These are phyloP conservation scores for Brachymystax lenok DNA, from an alignment of 2,797 vertebrate genomes.

Conservation along the genomic window DNA sequence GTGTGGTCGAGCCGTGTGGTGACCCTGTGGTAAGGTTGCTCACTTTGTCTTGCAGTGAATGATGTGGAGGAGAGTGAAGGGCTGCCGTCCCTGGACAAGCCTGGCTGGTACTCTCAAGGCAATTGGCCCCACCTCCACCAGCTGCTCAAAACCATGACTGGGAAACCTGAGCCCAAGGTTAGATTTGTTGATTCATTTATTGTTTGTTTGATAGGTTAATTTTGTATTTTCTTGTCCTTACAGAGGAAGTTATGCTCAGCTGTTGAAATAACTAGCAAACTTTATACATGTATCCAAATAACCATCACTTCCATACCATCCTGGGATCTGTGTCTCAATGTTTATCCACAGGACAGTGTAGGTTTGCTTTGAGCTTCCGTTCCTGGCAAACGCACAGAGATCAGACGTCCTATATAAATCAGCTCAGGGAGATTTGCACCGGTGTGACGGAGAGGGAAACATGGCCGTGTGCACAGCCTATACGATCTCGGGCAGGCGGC, in stretches of 20 bases:
- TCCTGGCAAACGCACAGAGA: conserved; percentile 56
- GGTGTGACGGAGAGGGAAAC: conserved; percentile 44
- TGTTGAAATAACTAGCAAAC: background rate
- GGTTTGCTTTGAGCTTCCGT: conserved; percentile 41
- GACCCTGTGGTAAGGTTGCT: conserved; percentile 22
- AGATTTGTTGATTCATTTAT: background rate
- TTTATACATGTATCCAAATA: background rate
- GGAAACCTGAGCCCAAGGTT: conserved; percentile 90
- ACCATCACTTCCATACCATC: background rate
- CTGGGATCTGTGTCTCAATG: background rate
- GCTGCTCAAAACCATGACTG: conserved; percentile 88
- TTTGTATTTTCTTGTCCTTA: background rate
- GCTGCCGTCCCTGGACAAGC: conserved; percentile 85
- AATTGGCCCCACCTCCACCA: conserved; percentile 90
- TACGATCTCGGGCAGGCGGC: background rate
- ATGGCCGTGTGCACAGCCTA: background rate
- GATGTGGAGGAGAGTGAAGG: conserved; percentile 86
- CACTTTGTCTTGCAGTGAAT: conserved; percentile 75
- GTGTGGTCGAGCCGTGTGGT: conserved; percentile 20
- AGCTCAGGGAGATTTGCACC: conserved; percentile 53
- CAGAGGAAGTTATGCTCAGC: background rate
- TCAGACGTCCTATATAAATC: conserved; percentile 39
- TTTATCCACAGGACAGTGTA: background rate
- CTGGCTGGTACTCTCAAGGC: conserved; percentile 96
- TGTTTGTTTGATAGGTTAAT: background rate